Percentiles rank a stretch among this genome's conserved stretches.
Evolutionary conservation across 1,140 invertebrate genomes (phyloP).

Genomic region (Ostrea denselamellosa): DNA sequence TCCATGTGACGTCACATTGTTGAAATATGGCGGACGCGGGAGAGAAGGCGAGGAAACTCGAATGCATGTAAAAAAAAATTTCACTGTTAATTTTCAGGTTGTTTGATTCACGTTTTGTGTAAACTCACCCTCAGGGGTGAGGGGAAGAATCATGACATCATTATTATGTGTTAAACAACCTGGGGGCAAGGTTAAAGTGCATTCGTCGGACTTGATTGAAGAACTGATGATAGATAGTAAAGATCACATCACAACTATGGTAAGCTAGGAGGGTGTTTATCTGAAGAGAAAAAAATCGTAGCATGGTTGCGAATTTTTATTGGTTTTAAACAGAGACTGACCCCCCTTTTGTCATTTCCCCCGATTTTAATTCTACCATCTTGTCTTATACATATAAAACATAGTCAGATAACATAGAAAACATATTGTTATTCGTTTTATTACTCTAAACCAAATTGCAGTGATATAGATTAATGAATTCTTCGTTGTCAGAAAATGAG

Average conservation of each 20-base stretch:
- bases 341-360: no score
- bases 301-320: neutral
- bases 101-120: neutral
- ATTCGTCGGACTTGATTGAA: constrained; percentile 60
- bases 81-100: constrained; percentile 4
- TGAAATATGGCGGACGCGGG: constrained; percentile 65
- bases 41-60: constrained; percentile 25
- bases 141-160: constrained; percentile 62
- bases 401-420: no score
- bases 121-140: constrained; percentile 40
- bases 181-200: constrained; percentile 66
- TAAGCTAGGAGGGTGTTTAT: constrained; percentile 18
- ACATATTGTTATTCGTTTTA: no score
- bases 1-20: constrained; percentile 70
- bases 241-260: constrained; percentile 54
- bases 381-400: no score
- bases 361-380: no score
- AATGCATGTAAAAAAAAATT: neutral
- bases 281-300: neutral
- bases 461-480: neutral
- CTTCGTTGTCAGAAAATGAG: constrained; percentile 42
- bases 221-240: constrained; percentile 53
- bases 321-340: no score
- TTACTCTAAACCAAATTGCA: neutral
- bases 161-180: constrained; percentile 66